Base-by-base conservation (phyloP, 2,113 vertebrate genomes). In the Lanius ludovicianus region DNA sequence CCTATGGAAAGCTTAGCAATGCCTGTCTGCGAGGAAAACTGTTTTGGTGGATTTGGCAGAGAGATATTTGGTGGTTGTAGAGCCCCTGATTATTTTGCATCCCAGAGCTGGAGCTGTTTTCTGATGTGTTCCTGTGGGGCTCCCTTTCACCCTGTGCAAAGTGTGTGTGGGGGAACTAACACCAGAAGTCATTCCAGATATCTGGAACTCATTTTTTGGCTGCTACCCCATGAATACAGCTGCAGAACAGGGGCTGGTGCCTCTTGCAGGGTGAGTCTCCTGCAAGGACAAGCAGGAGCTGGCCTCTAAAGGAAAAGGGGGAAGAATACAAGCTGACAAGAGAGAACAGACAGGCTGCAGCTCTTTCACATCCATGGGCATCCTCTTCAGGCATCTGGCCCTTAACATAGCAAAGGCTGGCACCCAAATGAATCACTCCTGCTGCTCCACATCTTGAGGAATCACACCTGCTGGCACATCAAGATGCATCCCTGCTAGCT, bases 141-240 rank as follows among this genome's bases (percentile, higher is more conserved):
- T 56, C 15, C n/a, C n/a, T 83, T 79, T 52, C 11, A 41, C n/a
- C 10, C 39, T 15, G 23, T 39, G 49, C n/a, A 37, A 84, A 77
- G 42, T 27, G 44, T 50, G 39, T 15, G 24, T 1, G 2, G 0
- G 10, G 6, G 12, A 56, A 12, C 44, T 9, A 27, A 39, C 10
- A 33, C 27, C 59, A 69, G 50, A 60, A 49, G 41, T 37, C 11
- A 47, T 57, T 59, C 75, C 35, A 56, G 22, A 9, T n/a, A 53
- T 18, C 20, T 80, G 53, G 15, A 59, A 47, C 33, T 76, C 8
- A 7, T 13, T 67, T 69, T 79, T 56, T 60, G 41, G 44, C 7
- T n/a, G n/a, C 50, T 77, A 2, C 35, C 81, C 77, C 19, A 3
- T 11, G 46, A 37, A 39, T 33, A 42, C 33, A 71, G 73, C 73